phyloP scores from a whole-genome alignment of 2,888 invertebrate species.

The Zeuzera pyrina region DNA sequence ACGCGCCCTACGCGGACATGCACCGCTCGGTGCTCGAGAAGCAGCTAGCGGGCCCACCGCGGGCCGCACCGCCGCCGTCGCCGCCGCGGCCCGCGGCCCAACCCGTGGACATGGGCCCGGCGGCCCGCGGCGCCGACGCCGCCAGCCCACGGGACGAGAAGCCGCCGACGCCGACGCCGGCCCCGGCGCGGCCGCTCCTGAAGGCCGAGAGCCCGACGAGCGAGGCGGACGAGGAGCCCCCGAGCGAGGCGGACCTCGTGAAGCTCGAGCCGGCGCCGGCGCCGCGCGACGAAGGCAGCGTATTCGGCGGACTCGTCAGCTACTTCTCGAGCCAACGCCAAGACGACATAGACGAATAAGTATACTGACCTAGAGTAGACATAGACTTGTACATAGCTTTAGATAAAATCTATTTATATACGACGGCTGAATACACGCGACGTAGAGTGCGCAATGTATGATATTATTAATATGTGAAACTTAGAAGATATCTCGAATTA shows the following conservation, averaged over 20 bases:
- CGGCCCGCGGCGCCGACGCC: background rate
- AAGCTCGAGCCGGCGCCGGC: constrained; percentile 9
- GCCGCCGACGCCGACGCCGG: constrained; percentile 4
- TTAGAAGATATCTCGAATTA: constrained; percentile 49
- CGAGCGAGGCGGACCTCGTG: background rate
- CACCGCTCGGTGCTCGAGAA: constrained; percentile 22
- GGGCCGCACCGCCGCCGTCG: background rate
- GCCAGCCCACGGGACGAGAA: constrained; percentile 12
- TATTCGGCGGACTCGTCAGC: constrained; percentile 92
- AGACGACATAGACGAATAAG: constrained; percentile 83
- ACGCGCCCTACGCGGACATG: constrained; percentile 21
- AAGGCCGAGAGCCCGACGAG: constrained; percentile 12
- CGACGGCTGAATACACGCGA: constrained; percentile 18
- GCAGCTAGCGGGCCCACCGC: constrained; percentile 6
- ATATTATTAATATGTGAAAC: constrained; percentile 33
- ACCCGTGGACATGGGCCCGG: background rate
- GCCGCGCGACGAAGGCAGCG: constrained; percentile 73
- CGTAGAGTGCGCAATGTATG: constrained; percentile 36
- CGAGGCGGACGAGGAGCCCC: background rate
- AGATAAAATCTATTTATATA: constrained; percentile 18
- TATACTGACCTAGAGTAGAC: background rate
- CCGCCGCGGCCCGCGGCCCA: background rate
- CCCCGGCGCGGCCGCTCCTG: constrained; percentile 14
- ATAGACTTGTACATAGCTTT: background rate
- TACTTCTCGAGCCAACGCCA: constrained; percentile 93